Base-by-base conservation (phyloP, 2,888 invertebrate species). In the Habroteleia sp. region DNA sequence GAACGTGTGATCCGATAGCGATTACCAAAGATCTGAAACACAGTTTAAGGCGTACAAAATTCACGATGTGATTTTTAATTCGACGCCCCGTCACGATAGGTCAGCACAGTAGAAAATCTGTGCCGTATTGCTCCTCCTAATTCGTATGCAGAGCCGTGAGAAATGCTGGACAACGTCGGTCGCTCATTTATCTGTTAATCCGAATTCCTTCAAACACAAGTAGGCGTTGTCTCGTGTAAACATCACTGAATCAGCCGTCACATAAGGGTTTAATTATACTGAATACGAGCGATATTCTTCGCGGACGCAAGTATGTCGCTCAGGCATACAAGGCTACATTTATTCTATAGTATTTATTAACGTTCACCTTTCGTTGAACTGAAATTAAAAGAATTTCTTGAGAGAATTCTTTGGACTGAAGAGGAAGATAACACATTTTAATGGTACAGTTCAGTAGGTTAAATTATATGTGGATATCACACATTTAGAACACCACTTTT, bases 271-370 rank as follows among this genome's bases (percentile, higher is more conserved):
- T 76, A 80, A 81, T 81, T 81, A 79, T 79, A 79, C 29, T 23
- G 14, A 41, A 41, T 46, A 37, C 3, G 33, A 23, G 31, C 41
- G 23, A 17, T 42, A 33, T 33, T 50, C 77, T 39, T 44, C 33
- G 79, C 74, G 76, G 80, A 80, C 79, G 75, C 81, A 82, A 82
- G 82, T 83, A 77, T 82, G 82, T 82, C 82, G 82, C 68, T 73
- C 54, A 76, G 80, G 80, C 81, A 79, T 79, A 79, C 80, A 82
- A 82, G 81, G 79, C 77, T 79, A 77, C 74, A 69, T 65, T 62
- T 69, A 42, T 44, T 42, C 29, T 66, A 35, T 41, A 69, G 69
- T 46, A 41, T 42, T 46, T 50, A 58, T 69, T 60, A 73, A 44
- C 46, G 69, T 65, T 63, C 52, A 56, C 71, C 69, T 66, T 42